phyloP scores from a whole-genome alignment of 2,797 vertebrate species.

The Aulostomus chinensis region DNA sequence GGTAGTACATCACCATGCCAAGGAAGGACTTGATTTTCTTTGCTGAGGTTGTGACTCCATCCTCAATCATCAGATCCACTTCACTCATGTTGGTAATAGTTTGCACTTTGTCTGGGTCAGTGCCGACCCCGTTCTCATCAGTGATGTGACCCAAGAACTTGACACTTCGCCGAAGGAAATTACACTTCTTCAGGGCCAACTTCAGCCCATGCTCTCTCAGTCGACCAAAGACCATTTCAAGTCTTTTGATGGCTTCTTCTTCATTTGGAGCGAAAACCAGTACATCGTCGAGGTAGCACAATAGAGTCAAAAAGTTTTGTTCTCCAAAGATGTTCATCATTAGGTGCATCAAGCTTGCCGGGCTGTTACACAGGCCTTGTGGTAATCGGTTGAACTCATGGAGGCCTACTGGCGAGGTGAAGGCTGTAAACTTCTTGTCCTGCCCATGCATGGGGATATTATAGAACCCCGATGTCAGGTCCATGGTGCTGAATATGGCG shows the following conservation, averaged over 20 bases:
- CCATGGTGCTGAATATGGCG: not conserved
- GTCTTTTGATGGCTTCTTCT: not conserved
- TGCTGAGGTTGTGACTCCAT: constrained; percentile 11
- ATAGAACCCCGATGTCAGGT: not conserved
- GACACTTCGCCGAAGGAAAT: not conserved
- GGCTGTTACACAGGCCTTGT: too few relatives aligned
- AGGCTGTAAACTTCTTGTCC: too few relatives aligned
- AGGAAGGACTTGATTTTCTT: constrained; percentile 4
- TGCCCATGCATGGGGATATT: constrained; percentile 2
- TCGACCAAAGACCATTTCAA: not conserved
- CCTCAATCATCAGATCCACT: not conserved
- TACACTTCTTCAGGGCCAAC: not conserved
- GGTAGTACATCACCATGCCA: constrained; percentile 12
- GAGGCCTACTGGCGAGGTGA: too few relatives aligned
- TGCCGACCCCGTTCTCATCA: too few relatives aligned
- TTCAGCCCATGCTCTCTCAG: not conserved
- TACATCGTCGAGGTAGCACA: not conserved
- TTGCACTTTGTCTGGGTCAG: too few relatives aligned
- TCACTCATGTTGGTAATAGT: too few relatives aligned
- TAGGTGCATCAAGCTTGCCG: not conserved
- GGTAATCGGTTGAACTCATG: too few relatives aligned
- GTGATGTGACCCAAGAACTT: constrained; percentile 8
- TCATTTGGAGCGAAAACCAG: not conserved
- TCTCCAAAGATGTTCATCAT: constrained; percentile 4
- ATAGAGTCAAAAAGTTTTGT: not conserved